These are phyloP conservation scores for Monopterus albus DNA, from an alignment of 2,113 vertebrate genomes.

Conservation along the genomic window DNA sequence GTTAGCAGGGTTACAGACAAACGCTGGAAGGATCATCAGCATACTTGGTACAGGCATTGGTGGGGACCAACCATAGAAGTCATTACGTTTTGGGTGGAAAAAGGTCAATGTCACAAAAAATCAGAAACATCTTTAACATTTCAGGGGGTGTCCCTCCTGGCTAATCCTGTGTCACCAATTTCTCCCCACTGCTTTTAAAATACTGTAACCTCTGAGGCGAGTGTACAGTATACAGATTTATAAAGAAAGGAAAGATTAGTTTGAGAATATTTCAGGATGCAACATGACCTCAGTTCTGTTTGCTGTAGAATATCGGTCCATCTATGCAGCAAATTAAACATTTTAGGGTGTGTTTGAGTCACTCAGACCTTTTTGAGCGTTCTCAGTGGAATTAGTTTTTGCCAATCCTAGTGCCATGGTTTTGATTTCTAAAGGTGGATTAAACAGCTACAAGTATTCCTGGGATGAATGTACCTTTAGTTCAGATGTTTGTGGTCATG, in stretches of 20 bases:
- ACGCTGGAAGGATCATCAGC: no score
- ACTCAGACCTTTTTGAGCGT: background rate
- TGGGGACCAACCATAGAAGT: no score
- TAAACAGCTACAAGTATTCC: no score
- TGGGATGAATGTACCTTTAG: no score
- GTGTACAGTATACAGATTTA: constrained; percentile 8
- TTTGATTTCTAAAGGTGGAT: background rate
- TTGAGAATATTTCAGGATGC: background rate
- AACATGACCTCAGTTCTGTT: background rate
- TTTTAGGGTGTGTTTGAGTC: background rate
- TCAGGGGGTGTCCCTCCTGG: constrained; percentile 55
- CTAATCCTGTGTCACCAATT: constrained; percentile 71
- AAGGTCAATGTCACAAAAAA: no score
- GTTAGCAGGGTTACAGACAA: no score
- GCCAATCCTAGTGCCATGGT: background rate
- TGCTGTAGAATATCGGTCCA: background rate
- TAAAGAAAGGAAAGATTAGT: background rate
- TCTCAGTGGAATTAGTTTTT: background rate
- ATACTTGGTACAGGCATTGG: no score
- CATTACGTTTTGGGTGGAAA: no score
- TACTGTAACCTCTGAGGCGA: constrained; percentile 56
- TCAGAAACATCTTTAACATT: no score
- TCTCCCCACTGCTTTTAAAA: constrained; percentile 72
- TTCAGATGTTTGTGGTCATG: background rate
- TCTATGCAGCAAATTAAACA: background rate